phyloP scores from a whole-genome alignment of 2,797 vertebrate genomes.

The Enteromius viviparus region DNA sequence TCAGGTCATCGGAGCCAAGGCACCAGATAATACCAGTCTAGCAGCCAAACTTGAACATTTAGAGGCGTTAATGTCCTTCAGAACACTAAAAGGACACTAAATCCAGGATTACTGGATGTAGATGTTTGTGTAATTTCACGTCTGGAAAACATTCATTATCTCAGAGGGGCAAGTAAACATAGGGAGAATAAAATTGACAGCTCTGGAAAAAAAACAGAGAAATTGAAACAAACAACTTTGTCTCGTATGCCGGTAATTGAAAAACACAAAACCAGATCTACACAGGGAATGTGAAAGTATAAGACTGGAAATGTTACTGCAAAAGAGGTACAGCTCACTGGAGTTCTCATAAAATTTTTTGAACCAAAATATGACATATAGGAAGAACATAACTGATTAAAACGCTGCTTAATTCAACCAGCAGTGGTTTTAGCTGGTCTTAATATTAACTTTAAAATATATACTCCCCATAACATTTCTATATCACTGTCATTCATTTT shows the following conservation, averaged over 20 bases:
- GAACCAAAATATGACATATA: background rate
- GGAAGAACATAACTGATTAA: background rate
- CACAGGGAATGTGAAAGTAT: background rate
- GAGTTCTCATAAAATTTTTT: background rate
- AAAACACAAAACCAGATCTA: background rate
- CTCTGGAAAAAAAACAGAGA: background rate
- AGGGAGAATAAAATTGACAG: background rate
- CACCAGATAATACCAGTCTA: conserved; percentile 7
- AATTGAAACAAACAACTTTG: background rate
- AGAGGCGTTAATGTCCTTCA: conserved; percentile 8
- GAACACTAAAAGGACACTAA: background rate
- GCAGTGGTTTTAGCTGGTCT: background rate
- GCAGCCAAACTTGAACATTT: conserved; percentile 1
- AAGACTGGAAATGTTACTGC: background rate
- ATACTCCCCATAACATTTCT: background rate
- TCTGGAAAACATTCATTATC: conserved; percentile 20
- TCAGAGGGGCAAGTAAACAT: background rate
- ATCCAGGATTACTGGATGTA: background rate
- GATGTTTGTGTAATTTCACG: conserved; percentile 2
- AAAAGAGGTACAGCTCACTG: background rate
- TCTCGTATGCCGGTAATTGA: background rate
- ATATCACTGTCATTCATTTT: background rate
- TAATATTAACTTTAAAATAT: too few species aligned
- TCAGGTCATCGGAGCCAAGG: background rate
- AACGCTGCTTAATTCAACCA: too few species aligned